Conservation (phyloP, 2,888 invertebrate genomes). For the Thecophora atra region DNA sequence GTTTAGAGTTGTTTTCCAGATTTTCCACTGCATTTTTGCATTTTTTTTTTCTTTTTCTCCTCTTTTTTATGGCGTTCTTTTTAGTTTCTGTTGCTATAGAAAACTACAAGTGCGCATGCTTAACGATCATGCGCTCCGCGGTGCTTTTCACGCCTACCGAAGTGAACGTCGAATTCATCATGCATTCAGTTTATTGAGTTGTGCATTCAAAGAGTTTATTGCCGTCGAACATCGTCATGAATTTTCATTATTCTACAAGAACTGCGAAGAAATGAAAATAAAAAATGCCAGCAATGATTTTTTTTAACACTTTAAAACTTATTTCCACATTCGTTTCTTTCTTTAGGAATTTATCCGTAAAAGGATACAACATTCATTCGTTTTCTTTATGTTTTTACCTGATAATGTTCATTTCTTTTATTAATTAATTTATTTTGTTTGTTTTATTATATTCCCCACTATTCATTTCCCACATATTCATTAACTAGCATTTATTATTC, state of each 20-base stretch:
- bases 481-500: too few relatives aligned
- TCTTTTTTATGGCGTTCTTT: background rate
- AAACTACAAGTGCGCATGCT: slow-evolving; percentile 36
- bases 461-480: background rate
- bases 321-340: background rate
- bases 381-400: background rate
- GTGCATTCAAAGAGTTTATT: background rate
- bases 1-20: background rate
- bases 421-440: background rate
- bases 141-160: slow-evolving; percentile 37
- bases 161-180: slow-evolving; percentile 7
- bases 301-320: background rate
- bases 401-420: background rate
- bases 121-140: slow-evolving; percentile 38
- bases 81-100: slow-evolving; percentile 17
- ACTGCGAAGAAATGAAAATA: too few relatives aligned
- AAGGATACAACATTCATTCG: background rate
- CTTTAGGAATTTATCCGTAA: background rate
- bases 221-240: too few relatives aligned
- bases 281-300: background rate
- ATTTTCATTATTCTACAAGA: too few relatives aligned
- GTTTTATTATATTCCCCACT: background rate
- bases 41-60: background rate
- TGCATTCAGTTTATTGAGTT: slow-evolving; percentile 5
- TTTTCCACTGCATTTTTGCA: background rate